Evolutionary conservation across 2,113 vertebrate genomes (phyloP).

Genomic region (Centrocercus urophasianus): DNA sequence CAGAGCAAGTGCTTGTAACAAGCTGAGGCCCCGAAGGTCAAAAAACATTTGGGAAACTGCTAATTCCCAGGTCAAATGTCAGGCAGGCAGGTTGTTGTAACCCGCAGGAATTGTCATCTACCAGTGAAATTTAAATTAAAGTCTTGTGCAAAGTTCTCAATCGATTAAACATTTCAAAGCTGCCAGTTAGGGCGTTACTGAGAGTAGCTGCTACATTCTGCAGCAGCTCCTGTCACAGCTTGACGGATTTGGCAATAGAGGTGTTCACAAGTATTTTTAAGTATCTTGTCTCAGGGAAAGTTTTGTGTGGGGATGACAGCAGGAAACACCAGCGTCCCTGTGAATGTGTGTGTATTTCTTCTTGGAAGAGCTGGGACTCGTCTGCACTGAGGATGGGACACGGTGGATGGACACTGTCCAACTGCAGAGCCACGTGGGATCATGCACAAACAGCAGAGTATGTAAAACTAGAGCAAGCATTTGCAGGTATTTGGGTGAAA

Average conservation of each 20-base stretch:
- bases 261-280: neutral
- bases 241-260: neutral
- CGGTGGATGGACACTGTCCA: neutral
- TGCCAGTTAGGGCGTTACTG: neutral
- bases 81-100: neutral
- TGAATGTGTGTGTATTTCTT: neutral
- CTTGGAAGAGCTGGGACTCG: neutral
- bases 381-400: neutral
- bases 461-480: fast-evolving
- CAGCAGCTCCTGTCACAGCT: neutral
- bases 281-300: neutral
- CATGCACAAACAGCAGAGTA: fast-evolving
- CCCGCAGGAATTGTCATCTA: neutral
- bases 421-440: neutral
- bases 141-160: neutral
- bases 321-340: neutral
- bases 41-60: neutral
- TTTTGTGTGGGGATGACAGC: neutral
- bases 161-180: neutral
- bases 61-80: neutral
- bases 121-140: neutral
- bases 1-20: neutral
- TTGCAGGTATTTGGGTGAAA: neutral
- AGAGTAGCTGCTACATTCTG: neutral
- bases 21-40: neutral